A percentile compares a stretch with the other conserved stretches of the same genome.
phyloP scores from a whole-genome alignment of 2,113 vertebrate species.

The Hypocryptadius cinnamomeus region DNA sequence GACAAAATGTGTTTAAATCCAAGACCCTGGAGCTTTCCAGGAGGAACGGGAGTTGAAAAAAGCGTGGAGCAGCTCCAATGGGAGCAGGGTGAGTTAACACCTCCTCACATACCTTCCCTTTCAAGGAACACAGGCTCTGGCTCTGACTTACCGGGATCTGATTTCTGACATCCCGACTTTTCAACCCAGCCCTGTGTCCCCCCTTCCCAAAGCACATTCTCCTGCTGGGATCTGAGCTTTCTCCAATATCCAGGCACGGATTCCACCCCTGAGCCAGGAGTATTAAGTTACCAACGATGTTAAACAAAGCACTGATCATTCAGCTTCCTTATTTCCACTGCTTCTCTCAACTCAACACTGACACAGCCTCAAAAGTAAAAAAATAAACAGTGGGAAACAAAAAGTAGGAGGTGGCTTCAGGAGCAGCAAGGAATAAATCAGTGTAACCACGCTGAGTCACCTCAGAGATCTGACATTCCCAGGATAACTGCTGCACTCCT shows the following conservation, averaged over 20 bases:
- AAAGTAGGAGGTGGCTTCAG: neutral
- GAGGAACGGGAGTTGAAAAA: neutral
- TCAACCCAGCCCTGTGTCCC: rapidly evolving
- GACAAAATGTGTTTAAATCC: neutral
- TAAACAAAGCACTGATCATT: neutral
- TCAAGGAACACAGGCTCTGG: neutral
- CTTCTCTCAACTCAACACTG: neutral
- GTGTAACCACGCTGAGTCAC: neutral
- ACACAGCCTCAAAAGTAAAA: neutral
- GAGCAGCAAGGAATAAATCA: neutral
- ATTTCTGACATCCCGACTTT: neutral
- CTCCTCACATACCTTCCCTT: slow-evolving; percentile 30
- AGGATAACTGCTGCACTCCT: no score
- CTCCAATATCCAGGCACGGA: neutral
- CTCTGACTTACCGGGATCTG: neutral
- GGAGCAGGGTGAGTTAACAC: neutral
- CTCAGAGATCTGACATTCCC: no score
- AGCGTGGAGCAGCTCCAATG: neutral
- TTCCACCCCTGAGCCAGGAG: neutral
- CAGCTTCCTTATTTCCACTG: neutral
- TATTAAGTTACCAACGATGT: neutral
- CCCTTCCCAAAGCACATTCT: neutral
- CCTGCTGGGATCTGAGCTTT: neutral
- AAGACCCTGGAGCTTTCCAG: neutral
- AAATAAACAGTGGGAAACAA: neutral